Evolutionary conservation across 2,888 invertebrate genomes (phyloP), one percentile per base, ranked within the genome.

Genomic region (Acrobasis repandana): DNA sequence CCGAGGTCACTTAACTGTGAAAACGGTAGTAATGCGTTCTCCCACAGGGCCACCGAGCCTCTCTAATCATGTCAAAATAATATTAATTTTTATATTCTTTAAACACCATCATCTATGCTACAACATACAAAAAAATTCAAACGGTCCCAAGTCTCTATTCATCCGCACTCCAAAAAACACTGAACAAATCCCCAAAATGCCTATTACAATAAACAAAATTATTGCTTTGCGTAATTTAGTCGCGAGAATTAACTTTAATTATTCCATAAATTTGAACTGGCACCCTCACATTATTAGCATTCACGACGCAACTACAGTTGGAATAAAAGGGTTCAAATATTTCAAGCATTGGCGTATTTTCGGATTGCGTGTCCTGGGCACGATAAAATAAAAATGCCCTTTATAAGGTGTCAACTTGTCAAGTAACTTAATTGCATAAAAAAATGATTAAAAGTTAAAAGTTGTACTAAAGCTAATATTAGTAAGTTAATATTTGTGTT

Each of bases 231-330:
- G 79, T 80, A 83, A 83, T 80, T 83, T 75, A 78, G 71, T 79
- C 76, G 69, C 72, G 74, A 80, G 80, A 85, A 87, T 88, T 86
- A 86, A 88, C 79, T 88, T 87, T 85, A 89, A 90, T 88, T 86
- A 88, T 89, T 84, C 85, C 80, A 88, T 89, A 86, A 90, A 89
- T 90, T 88, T 80, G 75, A 86, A 83, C 81, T 76, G 82, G 80
- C 81, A 82, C 86, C 83, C 84, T 84, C 83, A 85, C 86, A 85
- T 90, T 86, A 88, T 90, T 90, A 90, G 83, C 87, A 89, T 90
- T 90, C 88, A 87, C 80, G 72, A 79, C 85, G 84, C 82, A 77
- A 87, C 86, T 86, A 86, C 82, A 83, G 73, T 70, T 70, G 79
- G 79, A 84, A 86, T 88, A 84, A 88, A 88, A 87, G 89, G 88